Evolutionary conservation across 2,888 invertebrate species (phyloP), one percentile per base, ranked within the genome.

Genomic region (Alsophila aescularia): DNA sequence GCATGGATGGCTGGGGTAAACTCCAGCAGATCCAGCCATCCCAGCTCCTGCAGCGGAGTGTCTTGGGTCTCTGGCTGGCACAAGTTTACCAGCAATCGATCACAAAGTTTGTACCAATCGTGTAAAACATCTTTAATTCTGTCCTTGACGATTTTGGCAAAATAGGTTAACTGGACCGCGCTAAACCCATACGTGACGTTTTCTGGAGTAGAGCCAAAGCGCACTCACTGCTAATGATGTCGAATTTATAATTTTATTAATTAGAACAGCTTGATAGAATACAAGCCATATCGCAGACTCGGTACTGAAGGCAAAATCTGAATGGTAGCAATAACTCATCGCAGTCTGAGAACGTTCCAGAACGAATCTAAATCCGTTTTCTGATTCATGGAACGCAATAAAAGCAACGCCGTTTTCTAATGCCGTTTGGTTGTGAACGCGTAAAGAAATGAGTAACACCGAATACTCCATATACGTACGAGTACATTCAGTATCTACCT

Each of bases 131-230:
- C 44, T 62, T 66, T 64, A 62, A 58, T 60, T 56, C 34, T 66
- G 77, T 75, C 79, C 78, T 79, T 78, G 76, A 67, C 56, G 72
- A 67, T 70, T 69, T 69, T 58, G 68, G 75, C 73, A 68, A 86
- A 82, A 78, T 84, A 77, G 85, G 87, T 85, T 87, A 85, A 82
- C 79, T 69, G 72, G 77, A 75, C 68, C 71, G 66, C 74, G 72
- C 74, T 78, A 78, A 75, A 74, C 73, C 67, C 71, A 75, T 67
- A 65, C 64, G 66, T 74, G 72, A 74, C 75, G 75, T 72, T 70
- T 66, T 62, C 72, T 89, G 89, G 88, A 79, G 15, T 24, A 29
- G 24, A 31, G 84, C 89, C 88, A 88, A 79, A 59, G 63, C 64
- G 52, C 68, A 70, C 70, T 71, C 73, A 67, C 67, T 69, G 72